These are phyloP conservation scores for Pimephales promelas DNA, from an alignment of 2,113 vertebrate species.

Conservation along the genomic window DNA sequence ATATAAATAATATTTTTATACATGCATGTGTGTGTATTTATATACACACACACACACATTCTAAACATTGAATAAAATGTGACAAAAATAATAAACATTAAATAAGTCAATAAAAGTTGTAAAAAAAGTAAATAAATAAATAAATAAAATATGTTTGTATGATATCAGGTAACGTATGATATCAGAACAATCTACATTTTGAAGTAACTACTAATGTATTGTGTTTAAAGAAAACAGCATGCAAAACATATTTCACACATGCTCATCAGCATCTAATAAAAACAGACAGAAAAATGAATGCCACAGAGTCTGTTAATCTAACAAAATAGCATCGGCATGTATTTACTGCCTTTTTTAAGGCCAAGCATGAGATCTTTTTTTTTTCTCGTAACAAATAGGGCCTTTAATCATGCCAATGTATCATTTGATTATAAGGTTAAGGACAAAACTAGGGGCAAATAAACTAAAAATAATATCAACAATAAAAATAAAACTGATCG, in stretches of 20 bases:
- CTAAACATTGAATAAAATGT: no score
- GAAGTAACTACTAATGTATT: conserved; percentile 38
- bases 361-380: conserved; percentile 28
- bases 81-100: no score
- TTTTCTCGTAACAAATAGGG: conserved; percentile 24
- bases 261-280: conserved; percentile 45
- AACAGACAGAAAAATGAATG: conserved; percentile 42
- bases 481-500: conserved; percentile 9
- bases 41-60: no score
- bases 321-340: conserved; percentile 10
- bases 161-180: no score
- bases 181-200: background rate
- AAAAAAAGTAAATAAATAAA: background rate
- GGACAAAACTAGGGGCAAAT: background rate
- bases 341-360: conserved; percentile 35
- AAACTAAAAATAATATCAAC: conserved; percentile 18
- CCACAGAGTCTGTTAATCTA: conserved; percentile 15
- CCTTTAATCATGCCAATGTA: conserved; percentile 46
- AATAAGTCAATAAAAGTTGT: background rate
- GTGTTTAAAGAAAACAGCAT: conserved; percentile 32
- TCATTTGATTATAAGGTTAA: conserved; percentile 44
- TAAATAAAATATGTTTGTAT: no score
- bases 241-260: conserved; percentile 17
- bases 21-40: no score
- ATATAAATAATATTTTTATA: no score